A percentile compares a stretch with the other conserved stretches of the same genome.
Conservation (phyloP, 2,797 vertebrate species). For the Crocodylus rhombifer region DNA sequence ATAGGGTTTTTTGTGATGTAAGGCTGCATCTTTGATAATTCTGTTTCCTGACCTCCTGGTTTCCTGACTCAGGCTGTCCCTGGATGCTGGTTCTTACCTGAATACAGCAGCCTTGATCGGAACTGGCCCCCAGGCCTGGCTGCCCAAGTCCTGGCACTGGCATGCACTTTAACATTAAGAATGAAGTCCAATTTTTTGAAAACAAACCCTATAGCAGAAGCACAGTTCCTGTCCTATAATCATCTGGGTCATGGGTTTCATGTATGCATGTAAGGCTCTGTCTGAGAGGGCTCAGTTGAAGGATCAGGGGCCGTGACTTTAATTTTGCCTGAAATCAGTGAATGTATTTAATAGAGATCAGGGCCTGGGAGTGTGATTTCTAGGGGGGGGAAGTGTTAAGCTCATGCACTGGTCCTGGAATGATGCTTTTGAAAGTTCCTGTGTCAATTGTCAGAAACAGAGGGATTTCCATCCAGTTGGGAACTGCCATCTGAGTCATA, state of each 20-base stretch:
- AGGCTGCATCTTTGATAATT: no score
- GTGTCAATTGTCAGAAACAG: slow-evolving; percentile 38
- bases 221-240: background rate
- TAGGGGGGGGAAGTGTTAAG: background rate
- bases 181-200: no score
- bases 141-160: no score
- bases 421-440: slow-evolving; percentile 36
- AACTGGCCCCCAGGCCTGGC: no score
- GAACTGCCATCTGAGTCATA: slow-evolving; percentile 39
- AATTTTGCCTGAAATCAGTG: background rate
- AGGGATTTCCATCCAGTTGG: slow-evolving; percentile 47
- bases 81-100: no score
- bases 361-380: background rate
- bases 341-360: background rate
- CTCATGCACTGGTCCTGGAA: slow-evolving; percentile 7
- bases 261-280: accelerated
- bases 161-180: no score
- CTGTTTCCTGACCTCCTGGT: no score
- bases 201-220: no score
- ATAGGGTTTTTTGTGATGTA: no score
- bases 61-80: no score
- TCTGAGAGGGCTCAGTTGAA: background rate
- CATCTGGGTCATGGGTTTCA: background rate
- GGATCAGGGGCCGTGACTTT: background rate
- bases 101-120: no score